Percentiles rank a stretch among this genome's conserved stretches.
Evolutionary conservation across 1,140 invertebrate genomes (phyloP).

Genomic region (Melipona quadrifasciata): DNA sequence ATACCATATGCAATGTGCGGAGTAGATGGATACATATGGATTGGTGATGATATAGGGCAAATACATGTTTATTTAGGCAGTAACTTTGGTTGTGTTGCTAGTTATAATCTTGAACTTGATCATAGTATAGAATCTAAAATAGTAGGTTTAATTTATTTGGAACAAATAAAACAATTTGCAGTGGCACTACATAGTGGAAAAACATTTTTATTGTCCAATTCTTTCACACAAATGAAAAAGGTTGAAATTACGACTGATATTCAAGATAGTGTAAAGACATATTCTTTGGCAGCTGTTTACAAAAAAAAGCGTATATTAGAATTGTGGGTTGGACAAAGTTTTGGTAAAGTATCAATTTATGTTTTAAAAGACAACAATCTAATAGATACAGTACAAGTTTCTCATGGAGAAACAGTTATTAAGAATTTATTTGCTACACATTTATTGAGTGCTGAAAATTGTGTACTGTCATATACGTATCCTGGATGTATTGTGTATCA

Average conservation of each 20-base stretch:
- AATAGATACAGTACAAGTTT: conserved; percentile 70
- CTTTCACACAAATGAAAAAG: conserved; percentile 77
- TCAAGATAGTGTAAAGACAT: conserved; percentile 73
- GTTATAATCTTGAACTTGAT: conserved; percentile 81
- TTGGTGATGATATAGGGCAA: conserved; percentile 91
- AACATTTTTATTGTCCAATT: conserved; percentile 85
- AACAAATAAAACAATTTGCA: conserved; percentile 86
- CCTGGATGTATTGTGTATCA: conserved; percentile 92
- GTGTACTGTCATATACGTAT: conserved; percentile 90
- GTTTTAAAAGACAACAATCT: conserved; percentile 80
- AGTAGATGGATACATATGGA: conserved; percentile 89
- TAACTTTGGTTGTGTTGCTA: conserved; percentile 80
- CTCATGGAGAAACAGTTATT: conserved; percentile 69
- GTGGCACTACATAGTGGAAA: conserved; percentile 88
- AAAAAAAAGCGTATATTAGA: conserved; percentile 75
- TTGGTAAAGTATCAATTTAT: conserved; percentile 89
- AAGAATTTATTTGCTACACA: conserved; percentile 79
- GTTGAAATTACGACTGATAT: conserved; percentile 68
- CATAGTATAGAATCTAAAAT: conserved; percentile 82
- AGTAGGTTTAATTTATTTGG: conserved; percentile 85
- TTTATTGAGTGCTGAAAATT: conserved; percentile 78
- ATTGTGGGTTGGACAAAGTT: conserved; percentile 89
- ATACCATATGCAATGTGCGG: conserved; percentile 86
- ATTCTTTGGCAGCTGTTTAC: conserved; percentile 75
- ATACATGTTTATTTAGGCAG: conserved; percentile 88